phyloP scores from a whole-genome alignment of 1,140 invertebrate genomes.

The Zaprionus ornatus region DNA sequence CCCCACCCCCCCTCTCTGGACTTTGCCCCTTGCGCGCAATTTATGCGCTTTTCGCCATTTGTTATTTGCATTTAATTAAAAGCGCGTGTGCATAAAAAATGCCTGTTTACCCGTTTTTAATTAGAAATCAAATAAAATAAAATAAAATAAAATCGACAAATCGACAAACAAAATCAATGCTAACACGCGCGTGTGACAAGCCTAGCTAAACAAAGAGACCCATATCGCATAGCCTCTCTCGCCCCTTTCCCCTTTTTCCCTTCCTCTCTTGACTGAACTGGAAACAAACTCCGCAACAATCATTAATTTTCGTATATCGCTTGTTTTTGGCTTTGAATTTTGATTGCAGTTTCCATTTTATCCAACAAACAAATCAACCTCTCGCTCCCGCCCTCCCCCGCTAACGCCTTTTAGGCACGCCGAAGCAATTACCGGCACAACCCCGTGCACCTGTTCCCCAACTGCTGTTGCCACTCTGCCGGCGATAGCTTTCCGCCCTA shows the following conservation, averaged over 20 bases:
- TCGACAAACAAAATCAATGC: constrained; percentile 67
- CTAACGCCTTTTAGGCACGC: background rate
- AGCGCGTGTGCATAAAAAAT: constrained; percentile 45
- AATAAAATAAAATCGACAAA: constrained; percentile 52
- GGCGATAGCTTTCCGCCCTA: background rate
- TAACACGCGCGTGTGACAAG: constrained; percentile 64
- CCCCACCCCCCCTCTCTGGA: constrained; percentile 1
- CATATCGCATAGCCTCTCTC: background rate
- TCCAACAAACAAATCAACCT: constrained; percentile 59
- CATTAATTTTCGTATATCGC: constrained; percentile 62
- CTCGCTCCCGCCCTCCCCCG: background rate
- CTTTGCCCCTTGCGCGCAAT: constrained; percentile 48
- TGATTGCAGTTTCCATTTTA: constrained; percentile 62
- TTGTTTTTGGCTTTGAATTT: constrained; percentile 52
- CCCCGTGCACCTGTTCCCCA: constrained; percentile 42
- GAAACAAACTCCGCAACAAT: constrained; percentile 54
- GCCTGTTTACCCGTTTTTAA: constrained; percentile 52
- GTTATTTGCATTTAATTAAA: constrained; percentile 82
- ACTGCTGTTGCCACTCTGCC: no score
- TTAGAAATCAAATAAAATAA: constrained; percentile 79
- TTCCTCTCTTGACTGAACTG: background rate
- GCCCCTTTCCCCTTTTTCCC: no score
- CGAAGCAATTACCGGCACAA: constrained; percentile 57
- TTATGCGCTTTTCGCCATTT: constrained; percentile 69
- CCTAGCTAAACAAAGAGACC: constrained; percentile 23